phyloP scores from a whole-genome alignment of 2,888 invertebrate species.

The Abrostola tripartita region DNA sequence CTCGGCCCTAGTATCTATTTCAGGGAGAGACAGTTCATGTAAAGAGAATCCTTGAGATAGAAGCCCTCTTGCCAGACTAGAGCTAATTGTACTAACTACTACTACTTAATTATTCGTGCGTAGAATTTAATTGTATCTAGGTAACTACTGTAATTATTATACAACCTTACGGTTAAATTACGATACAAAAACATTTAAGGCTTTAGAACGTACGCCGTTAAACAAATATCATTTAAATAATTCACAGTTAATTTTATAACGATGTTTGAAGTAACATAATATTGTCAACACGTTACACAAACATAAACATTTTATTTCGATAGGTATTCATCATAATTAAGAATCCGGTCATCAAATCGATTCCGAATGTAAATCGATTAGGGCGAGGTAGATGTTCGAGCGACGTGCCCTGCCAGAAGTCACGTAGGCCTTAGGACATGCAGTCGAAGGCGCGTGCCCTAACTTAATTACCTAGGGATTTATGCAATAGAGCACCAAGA shows the following conservation, averaged over 20 bases:
- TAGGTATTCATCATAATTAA: constrained; percentile 62
- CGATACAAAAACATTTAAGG: no score
- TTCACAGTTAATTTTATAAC: not conserved
- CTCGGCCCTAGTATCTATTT: no score
- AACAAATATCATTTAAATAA: not conserved
- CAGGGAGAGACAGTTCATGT: no score
- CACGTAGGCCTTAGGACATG: constrained; percentile 75
- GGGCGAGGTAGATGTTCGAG: constrained; percentile 59
- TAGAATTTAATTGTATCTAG: no score
- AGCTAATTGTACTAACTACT: no score
- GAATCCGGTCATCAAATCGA: constrained; percentile 72
- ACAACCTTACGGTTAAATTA: no score
- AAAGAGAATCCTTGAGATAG: no score
- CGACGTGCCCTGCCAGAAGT: constrained; percentile 70
- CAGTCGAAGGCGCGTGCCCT: constrained; percentile 72
- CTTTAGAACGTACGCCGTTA: not conserved
- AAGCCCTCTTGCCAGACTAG: no score
- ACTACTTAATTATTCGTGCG: no score
- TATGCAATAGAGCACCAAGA: constrained; percentile 62
- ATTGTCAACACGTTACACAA: constrained; percentile 23
- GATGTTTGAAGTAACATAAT: constrained; percentile 3
- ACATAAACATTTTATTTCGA: constrained; percentile 41
- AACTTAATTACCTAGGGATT: constrained; percentile 58
- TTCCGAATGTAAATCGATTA: constrained; percentile 69
- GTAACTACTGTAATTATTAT: no score